phyloP scores from a whole-genome alignment of 1,140 invertebrate species.

The Hermetia illucens region DNA sequence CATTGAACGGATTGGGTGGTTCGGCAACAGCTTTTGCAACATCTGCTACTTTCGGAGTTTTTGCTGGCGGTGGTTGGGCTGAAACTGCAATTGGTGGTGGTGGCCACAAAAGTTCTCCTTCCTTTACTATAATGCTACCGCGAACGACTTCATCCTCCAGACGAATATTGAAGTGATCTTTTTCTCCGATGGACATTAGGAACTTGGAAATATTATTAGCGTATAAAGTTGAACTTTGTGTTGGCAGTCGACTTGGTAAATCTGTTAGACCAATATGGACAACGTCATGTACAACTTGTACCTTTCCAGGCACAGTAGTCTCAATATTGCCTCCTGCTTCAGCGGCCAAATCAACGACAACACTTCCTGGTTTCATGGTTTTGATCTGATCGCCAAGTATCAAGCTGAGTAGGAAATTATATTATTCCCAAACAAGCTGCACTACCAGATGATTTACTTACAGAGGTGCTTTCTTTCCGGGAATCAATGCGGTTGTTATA shows the following conservation, averaged over 20 bases:
- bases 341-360: conserved; percentile 78
- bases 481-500: conserved; percentile 78
- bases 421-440: neutral
- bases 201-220: conserved; percentile 86
- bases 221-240: conserved; percentile 75
- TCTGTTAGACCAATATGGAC: conserved; percentile 77
- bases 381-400: conserved; percentile 57
- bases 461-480: conserved; percentile 72
- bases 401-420: conserved; percentile 1
- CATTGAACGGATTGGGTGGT: conserved; percentile 5
- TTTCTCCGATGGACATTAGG: conserved; percentile 60
- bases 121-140: conserved; percentile 59
- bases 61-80: conserved; percentile 3
- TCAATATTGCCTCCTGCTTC: conserved; percentile 82
- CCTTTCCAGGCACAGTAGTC: conserved; percentile 65
- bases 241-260: conserved; percentile 68
- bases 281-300: conserved; percentile 63
- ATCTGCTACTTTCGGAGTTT: conserved; percentile 13
- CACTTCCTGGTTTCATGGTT: conserved; percentile 77
- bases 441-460: conserved; percentile 1
- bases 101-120: conserved; percentile 70
- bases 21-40: conserved; percentile 16
- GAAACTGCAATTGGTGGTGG: conserved; percentile 46
- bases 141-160: conserved; percentile 75
- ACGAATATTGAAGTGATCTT: conserved; percentile 68